Percentiles rank a stretch among this genome's conserved stretches.
Conservation (phyloP, 2,113 vertebrate genomes). For the Pygoscelis antarcticus region DNA sequence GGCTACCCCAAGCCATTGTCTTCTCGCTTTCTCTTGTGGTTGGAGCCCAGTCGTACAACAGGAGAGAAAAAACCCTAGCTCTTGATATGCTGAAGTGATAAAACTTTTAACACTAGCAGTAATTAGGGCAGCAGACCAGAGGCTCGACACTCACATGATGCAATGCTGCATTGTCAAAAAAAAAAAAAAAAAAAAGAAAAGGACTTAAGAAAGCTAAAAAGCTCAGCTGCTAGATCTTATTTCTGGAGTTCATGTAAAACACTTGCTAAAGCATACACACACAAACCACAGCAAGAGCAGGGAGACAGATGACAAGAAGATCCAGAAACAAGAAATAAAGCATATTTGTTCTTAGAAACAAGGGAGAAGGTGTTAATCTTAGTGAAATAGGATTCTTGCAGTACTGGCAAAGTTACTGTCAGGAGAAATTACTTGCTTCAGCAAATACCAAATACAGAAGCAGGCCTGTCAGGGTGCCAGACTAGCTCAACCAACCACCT, state of each 20-base stretch:
- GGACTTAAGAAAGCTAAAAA: neutral
- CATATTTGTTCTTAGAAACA: neutral
- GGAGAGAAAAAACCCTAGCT: neutral
- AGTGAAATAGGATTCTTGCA: neutral
- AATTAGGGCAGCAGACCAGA: neutral
- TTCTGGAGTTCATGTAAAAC: neutral
- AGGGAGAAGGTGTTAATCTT: neutral
- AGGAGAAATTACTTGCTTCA: constrained; percentile 45
- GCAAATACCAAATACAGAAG: neutral
- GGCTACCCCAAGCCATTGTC: neutral
- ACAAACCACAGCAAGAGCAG: neutral
- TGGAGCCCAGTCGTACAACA: neutral
- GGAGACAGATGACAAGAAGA: neutral
- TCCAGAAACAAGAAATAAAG: neutral
- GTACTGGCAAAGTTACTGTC: neutral
- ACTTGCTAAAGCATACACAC: neutral
- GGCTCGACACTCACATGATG: neutral
- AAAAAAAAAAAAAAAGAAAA: no score
- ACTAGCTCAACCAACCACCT: neutral
- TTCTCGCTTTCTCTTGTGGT: neutral
- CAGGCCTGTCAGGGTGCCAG: neutral
- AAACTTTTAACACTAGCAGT: neutral
- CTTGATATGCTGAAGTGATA: neutral
- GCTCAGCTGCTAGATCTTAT: neutral
- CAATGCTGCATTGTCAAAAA: neutral